Evolutionary conservation across 2,888 invertebrate genomes (phyloP).

Genomic region (Torymus aiolomorphi): DNA sequence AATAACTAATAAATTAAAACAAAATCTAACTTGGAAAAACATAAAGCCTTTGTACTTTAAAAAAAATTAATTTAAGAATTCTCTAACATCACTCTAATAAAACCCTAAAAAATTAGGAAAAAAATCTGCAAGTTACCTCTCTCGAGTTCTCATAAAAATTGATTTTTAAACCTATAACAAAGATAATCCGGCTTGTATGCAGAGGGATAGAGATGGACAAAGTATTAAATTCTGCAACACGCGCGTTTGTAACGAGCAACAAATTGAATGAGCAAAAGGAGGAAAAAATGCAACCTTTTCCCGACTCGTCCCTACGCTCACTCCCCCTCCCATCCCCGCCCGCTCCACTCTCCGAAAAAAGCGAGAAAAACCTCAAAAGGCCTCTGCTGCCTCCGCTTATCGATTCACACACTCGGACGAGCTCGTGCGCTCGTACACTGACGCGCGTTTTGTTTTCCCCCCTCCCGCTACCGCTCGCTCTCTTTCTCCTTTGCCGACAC

Average conservation of each 20-base stretch:
- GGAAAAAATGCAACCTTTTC: conserved; percentile 31
- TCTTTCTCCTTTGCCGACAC: neutral
- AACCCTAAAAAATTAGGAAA: neutral
- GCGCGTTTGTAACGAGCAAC: conserved; percentile 41
- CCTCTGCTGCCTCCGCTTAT: conserved; percentile 38
- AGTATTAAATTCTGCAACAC: conserved; percentile 23
- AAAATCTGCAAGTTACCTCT: neutral
- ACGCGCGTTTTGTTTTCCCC: conserved; percentile 37
- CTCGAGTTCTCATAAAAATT: conserved; percentile 21
- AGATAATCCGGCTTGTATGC: conserved; percentile 30
- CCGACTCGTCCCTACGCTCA: neutral
- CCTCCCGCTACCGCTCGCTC: conserved; percentile 1
- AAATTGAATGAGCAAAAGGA: conserved; percentile 38
- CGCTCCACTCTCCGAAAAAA: neutral
- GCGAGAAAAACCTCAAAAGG: conserved; percentile 50
- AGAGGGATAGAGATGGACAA: neutral
- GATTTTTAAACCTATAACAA: conserved; percentile 53
- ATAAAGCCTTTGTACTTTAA: neutral
- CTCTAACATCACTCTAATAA: conserved; percentile 8
- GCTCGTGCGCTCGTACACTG: conserved; percentile 1
- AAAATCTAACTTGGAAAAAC: conserved; percentile 3
- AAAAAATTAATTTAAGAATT: conserved; percentile 17
- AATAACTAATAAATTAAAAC: too few species aligned
- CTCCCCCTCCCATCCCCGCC: too few species aligned
- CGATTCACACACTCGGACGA: conserved; percentile 47